Evolutionary conservation across 2,888 invertebrate species (phyloP).

Genomic region (Chesias legatella): DNA sequence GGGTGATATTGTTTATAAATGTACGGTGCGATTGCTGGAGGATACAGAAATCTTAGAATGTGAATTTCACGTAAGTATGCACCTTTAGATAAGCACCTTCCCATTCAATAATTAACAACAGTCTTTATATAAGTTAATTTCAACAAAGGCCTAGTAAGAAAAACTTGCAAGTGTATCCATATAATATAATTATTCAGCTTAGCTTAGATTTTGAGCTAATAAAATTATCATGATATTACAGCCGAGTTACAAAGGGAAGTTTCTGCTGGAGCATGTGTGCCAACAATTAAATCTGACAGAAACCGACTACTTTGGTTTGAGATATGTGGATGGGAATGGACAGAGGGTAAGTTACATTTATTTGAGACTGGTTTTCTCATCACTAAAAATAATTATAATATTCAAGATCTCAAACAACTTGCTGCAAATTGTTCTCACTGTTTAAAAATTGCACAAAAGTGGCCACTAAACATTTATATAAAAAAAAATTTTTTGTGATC

Average conservation of each 20-base stretch:
- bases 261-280: slow-evolving; percentile 93
- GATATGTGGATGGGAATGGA: slow-evolving; percentile 93
- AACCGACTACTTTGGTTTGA: slow-evolving; percentile 96
- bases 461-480: no score
- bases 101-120: neutral
- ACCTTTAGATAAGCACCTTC: slow-evolving; percentile 1
- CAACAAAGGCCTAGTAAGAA: neutral
- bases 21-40: slow-evolving; percentile 93
- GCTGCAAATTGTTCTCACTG: no score
- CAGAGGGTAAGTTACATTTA: slow-evolving; percentile 86
- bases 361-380: no score
- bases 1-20: slow-evolving; percentile 91
- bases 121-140: no score
- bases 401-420: no score
- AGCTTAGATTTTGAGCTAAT: no score
- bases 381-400: no score
- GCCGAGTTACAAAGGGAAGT: slow-evolving; percentile 94
- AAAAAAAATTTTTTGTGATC: no score
- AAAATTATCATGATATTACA: slow-evolving; percentile 60
- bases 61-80: slow-evolving; percentile 87
- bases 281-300: slow-evolving; percentile 94
- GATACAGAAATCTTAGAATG: slow-evolving; percentile 95
- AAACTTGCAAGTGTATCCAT: no score
- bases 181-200: no score
- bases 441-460: no score